phyloP scores from a whole-genome alignment of 2,113 vertebrate species.

The Apus apus region DNA sequence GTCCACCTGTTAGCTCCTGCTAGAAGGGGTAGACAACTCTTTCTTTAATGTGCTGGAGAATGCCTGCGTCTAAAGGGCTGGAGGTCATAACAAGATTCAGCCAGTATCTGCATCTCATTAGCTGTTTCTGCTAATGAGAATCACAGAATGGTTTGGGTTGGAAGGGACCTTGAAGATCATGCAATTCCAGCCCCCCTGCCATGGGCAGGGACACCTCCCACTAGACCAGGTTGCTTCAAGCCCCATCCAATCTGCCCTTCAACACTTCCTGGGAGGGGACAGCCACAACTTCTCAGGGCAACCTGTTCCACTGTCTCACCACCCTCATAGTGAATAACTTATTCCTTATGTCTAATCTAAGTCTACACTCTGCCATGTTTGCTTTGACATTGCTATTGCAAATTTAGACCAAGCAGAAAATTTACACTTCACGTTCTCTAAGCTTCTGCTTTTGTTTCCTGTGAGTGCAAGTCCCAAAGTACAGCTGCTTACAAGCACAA shows the following conservation, averaged over 20 bases:
- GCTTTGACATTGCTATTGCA: neutral
- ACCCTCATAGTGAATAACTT: too few relatives aligned
- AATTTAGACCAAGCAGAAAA: neutral
- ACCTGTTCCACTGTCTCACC: too few relatives aligned
- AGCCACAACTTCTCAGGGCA: too few relatives aligned
- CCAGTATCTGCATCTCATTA: neutral
- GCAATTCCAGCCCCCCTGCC: too few relatives aligned
- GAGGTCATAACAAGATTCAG: neutral
- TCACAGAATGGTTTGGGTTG: too few relatives aligned
- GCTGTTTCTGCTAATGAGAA: neutral
- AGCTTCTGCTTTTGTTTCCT: constrained; percentile 17
- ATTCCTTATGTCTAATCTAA: too few relatives aligned
- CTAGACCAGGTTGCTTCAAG: too few relatives aligned
- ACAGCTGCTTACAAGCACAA: neutral
- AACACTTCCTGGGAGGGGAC: too few relatives aligned
- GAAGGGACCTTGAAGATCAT: too few relatives aligned
- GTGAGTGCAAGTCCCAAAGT: neutral
- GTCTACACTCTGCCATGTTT: neutral
- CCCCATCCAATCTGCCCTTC: too few relatives aligned
- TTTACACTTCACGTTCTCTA: neutral
- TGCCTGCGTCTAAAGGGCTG: neutral
- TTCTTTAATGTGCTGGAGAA: neutral
- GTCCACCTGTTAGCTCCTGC: neutral
- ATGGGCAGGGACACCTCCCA: too few relatives aligned
- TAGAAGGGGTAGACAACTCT: neutral